A percentile compares a stretch with the other conserved stretches of the same genome.
Conservation (phyloP, 2,797 vertebrate species). For the Argentina silus region DNA sequence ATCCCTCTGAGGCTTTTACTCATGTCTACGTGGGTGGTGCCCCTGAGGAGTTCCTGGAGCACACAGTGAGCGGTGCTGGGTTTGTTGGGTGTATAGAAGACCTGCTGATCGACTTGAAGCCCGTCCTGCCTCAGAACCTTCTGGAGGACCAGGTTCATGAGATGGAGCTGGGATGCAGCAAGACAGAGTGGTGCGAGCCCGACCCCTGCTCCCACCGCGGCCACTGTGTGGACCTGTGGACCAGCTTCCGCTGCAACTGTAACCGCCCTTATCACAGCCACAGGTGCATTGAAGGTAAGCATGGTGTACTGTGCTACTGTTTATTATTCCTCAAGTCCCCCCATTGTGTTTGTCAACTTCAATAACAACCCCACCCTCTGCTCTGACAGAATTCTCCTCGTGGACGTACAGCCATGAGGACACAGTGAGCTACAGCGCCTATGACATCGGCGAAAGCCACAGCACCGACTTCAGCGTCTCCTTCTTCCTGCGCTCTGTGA, state of each 20-base stretch:
- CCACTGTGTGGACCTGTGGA: conserved; percentile 90
- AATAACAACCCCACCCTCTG: conserved; percentile 8
- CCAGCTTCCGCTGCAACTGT: conserved; percentile 84
- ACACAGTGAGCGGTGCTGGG: conserved; percentile 56
- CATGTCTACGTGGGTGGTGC: conserved; percentile 76
- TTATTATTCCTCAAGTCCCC: background rate
- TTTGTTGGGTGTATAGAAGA: conserved; percentile 93
- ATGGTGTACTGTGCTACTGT: background rate
- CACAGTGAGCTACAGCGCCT: conserved; percentile 78
- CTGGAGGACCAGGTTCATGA: conserved; percentile 37
- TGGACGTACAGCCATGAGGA: conserved; percentile 88
- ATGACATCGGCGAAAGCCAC: conserved; percentile 66
- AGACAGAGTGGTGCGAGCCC: conserved; percentile 83
- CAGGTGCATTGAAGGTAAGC: conserved; percentile 83
- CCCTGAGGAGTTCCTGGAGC: conserved; percentile 61
- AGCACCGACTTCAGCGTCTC: conserved; percentile 84
- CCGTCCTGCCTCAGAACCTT: conserved; percentile 78
- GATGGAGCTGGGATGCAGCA: conserved; percentile 77
- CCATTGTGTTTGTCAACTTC: background rate
- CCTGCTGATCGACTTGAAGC: conserved; percentile 75
- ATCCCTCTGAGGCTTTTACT: conserved; percentile 53
- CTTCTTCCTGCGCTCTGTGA: conserved; percentile 85
- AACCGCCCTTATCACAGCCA: conserved; percentile 81
- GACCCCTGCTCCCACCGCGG: conserved; percentile 83
- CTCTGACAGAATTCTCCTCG: conserved; percentile 80